phyloP scores from a whole-genome alignment of 2,113 vertebrate species.

The Ia io region DNA sequence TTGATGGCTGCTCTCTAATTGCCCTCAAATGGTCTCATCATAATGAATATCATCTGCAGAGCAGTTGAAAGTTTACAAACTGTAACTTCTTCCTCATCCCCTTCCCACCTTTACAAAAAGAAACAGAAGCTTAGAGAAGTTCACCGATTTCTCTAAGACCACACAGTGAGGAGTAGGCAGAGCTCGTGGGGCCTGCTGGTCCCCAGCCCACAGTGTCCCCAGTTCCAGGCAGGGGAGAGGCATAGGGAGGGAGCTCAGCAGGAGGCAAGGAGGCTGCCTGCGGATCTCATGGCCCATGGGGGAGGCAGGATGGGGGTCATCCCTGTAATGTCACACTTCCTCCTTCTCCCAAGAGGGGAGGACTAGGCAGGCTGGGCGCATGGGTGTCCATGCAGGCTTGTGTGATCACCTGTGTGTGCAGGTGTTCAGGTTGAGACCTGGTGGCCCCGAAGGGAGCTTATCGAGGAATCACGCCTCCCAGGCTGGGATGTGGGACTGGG shows the following conservation, averaged over 20 bases:
- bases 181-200: not conserved
- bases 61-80: not conserved
- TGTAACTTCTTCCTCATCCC: not conserved
- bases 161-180: not conserved
- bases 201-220: not conserved
- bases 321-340: not conserved
- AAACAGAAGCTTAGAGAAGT: not conserved
- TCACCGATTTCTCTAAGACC: not conserved
- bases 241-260: not conserved
- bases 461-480: not conserved
- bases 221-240: not conserved
- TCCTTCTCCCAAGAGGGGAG: slow-evolving; percentile 45
- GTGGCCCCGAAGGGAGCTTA: not conserved
- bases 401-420: not conserved
- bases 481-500: not conserved
- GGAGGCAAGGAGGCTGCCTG: not conserved
- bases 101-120: not conserved
- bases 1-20: slow-evolving; percentile 3
- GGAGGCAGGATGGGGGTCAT: not conserved
- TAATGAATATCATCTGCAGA: not conserved
- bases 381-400: not conserved
- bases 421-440: not conserved
- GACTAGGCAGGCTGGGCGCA: not conserved
- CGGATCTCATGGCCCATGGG: not conserved
- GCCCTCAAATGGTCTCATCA: slow-evolving; percentile 8